Conservation (phyloP, 2,888 invertebrate species). For the Andrena fulva region DNA sequence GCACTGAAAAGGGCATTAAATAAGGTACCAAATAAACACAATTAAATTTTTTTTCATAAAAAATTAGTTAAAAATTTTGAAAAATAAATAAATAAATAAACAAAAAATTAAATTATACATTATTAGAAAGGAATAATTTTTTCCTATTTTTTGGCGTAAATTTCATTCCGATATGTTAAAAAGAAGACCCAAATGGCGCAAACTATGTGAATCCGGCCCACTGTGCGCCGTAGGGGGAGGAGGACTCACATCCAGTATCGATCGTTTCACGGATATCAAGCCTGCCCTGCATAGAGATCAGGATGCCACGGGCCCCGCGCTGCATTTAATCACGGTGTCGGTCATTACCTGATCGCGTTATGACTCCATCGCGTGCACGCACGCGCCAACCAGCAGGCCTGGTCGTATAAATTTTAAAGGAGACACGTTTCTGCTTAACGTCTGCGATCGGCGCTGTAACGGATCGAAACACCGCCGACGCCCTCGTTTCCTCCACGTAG, state of each 20-base stretch:
- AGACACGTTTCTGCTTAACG: constrained; percentile 64
- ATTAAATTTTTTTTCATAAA: no score
- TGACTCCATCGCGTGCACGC: constrained; percentile 46
- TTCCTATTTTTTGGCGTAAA: no score
- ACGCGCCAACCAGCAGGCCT: constrained; percentile 7
- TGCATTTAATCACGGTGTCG: constrained; percentile 67
- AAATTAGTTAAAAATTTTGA: no score
- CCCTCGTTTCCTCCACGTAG: constrained; percentile 16
- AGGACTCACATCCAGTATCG: constrained; percentile 10
- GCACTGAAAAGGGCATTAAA: no score
- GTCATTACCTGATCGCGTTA: constrained; percentile 68
- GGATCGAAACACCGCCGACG: constrained; percentile 45
- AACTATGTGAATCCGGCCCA: no score
- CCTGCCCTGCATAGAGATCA: constrained; percentile 46
- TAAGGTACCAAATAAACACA: no score
- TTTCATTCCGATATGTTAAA: no score
- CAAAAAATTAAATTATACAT: no score
- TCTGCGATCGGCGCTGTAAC: constrained; percentile 64
- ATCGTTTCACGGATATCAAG: constrained; percentile 35
- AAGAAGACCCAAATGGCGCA: no score
- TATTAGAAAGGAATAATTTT: no score
- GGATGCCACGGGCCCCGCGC: constrained; percentile 28
- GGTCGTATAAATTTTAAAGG: constrained; percentile 75
- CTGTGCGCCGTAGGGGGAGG: no score
- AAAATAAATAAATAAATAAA: no score